phyloP scores from a whole-genome alignment of 1,140 invertebrate species.

The Hylyphantes graminicola region DNA sequence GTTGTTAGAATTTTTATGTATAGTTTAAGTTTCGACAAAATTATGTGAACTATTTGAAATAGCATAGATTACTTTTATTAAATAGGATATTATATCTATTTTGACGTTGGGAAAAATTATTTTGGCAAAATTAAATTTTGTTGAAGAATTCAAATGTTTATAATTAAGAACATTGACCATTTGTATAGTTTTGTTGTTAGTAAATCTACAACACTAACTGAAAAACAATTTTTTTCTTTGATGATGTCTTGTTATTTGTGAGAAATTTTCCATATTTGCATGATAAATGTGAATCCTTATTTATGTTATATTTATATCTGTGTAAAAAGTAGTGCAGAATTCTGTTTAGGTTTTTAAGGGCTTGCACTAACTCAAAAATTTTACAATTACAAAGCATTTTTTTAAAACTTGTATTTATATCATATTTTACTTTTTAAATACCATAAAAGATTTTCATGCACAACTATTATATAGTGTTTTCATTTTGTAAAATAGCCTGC shows the following conservation, averaged over 20 bases:
- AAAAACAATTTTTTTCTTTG: neutral
- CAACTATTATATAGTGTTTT: too few species aligned
- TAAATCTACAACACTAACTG: neutral
- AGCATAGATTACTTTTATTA: conserved; percentile 5
- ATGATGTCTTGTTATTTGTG: neutral
- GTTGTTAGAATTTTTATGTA: conserved; percentile 13
- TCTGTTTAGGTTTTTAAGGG: neutral
- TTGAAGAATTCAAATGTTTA: neutral
- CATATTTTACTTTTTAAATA: too few species aligned
- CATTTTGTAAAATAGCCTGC: too few species aligned
- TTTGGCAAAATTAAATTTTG: conserved; percentile 17
- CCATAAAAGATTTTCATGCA: too few species aligned
- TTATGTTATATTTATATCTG: neutral
- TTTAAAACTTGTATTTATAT: too few species aligned
- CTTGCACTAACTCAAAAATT: neutral
- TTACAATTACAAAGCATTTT: too few species aligned
- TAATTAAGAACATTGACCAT: neutral
- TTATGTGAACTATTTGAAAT: conserved; percentile 16
- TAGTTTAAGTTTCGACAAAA: conserved; percentile 7
- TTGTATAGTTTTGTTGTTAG: neutral
- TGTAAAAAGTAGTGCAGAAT: neutral
- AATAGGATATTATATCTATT: conserved; percentile 6
- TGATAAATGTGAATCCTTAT: neutral
- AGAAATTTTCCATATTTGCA: neutral
- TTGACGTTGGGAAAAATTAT: conserved; percentile 5